These are phyloP conservation scores for Procavia capensis DNA, from an alignment of 2,113 vertebrate genomes.

Conservation along the genomic window DNA sequence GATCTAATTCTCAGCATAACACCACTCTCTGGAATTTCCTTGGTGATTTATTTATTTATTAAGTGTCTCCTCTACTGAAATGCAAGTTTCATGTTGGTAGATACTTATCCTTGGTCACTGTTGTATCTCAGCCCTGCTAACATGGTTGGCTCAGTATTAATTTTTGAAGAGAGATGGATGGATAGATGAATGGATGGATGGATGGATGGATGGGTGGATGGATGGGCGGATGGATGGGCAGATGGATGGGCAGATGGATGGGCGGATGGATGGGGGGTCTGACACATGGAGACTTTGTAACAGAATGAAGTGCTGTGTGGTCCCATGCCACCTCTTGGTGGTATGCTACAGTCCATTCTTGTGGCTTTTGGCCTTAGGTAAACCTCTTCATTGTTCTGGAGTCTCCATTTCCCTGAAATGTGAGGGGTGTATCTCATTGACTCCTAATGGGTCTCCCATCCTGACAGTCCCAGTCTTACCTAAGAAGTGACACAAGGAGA, in stretches of 20 bases:
- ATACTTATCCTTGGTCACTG: background rate
- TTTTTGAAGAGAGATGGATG: background rate
- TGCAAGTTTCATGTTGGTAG: rapidly evolving
- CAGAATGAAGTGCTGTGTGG: background rate
- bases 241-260: background rate
- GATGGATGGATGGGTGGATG: background rate
- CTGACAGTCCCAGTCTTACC: background rate
- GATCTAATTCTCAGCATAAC: rapidly evolving
- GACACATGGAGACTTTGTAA: background rate
- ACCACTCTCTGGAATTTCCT: too few relatives aligned
- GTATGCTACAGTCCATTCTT: background rate
- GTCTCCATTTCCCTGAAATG: background rate
- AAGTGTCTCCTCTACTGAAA: background rate
- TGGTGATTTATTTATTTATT: rapidly evolving
- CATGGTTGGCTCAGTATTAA: background rate
- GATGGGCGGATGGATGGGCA: background rate
- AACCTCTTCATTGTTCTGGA: background rate
- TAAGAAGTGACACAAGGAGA: background rate
- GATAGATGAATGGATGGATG: background rate
- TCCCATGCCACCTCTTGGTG: background rate
- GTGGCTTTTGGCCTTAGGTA: background rate
- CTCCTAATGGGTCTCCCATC: background rate
- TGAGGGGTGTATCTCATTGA: background rate
- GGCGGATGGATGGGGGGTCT: too few relatives aligned
- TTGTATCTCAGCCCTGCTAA: background rate